Conservation (phyloP, 2,797 vertebrate species). For the Emydoidea blandingii region DNA sequence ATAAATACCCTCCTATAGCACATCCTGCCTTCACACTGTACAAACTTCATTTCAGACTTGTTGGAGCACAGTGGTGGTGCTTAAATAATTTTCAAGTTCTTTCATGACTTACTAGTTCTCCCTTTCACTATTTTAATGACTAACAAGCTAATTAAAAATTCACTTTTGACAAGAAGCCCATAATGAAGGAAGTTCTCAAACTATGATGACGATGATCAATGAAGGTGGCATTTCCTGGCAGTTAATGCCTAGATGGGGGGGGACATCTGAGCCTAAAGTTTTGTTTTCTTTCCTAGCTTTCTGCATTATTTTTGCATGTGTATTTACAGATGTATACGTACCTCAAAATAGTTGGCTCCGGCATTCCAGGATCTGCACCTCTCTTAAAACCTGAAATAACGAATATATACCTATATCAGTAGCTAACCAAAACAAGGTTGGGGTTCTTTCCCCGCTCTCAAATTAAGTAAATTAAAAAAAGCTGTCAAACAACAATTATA, state of each 20-base stretch:
- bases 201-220: neutral
- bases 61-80: neutral
- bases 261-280: neutral
- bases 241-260: neutral
- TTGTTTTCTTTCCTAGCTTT: neutral
- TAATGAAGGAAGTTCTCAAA: neutral
- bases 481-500: neutral
- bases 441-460: neutral
- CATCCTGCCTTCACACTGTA: neutral
- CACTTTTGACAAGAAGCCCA: neutral
- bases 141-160: neutral
- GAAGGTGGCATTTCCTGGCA: neutral
- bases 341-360: conserved; percentile 89
- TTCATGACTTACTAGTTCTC: neutral
- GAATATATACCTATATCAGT: neutral
- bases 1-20: too few relatives aligned
- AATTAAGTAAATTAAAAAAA: neutral
- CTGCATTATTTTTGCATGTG: neutral
- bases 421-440: neutral
- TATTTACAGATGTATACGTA: conserved; percentile 63
- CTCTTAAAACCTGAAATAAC: conserved; percentile 89
- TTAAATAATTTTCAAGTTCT: neutral
- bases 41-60: neutral
- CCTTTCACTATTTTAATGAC: neutral
- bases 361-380: conserved; percentile 95